Conservation (phyloP, 37 sponge, comb jelly and placozoan genomes). For the Spongilla lacustris region DNA sequence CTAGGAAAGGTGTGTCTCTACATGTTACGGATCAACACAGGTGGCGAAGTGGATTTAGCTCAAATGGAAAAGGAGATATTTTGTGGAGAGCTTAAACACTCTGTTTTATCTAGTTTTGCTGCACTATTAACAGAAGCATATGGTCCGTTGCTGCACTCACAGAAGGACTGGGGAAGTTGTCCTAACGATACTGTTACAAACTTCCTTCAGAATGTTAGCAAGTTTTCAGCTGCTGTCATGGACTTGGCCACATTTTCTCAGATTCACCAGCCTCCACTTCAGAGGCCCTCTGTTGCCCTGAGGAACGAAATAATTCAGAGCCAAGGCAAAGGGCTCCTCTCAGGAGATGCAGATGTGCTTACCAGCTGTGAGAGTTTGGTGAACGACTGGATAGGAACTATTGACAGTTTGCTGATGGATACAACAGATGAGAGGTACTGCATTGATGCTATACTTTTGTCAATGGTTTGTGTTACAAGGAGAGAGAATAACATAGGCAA, state of each 20-base stretch:
- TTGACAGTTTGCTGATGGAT: conserved; percentile 78
- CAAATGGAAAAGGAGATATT: conserved; percentile 77
- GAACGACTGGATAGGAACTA: conserved; percentile 79
- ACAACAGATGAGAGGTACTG: conserved; percentile 91
- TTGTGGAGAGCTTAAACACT: conserved; percentile 86
- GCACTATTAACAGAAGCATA: conserved; percentile 76
- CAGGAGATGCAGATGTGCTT: conserved; percentile 24
- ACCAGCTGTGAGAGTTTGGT: conserved; percentile 78
- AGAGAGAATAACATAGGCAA: no score
- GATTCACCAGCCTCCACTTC: conserved; percentile 27
- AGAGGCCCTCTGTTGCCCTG: conserved; percentile 22
- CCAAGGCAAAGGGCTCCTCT: background rate
- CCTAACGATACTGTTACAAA: conserved; percentile 42
- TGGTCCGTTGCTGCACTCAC: conserved; percentile 66
- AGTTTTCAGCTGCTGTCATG: conserved; percentile 22
- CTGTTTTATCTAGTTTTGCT: conserved; percentile 68
- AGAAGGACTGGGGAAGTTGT: conserved; percentile 82
- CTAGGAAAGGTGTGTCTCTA: conserved; percentile 66
- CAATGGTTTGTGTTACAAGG: no score
- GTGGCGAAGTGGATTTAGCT: conserved; percentile 46
- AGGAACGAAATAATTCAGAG: conserved; percentile 7
- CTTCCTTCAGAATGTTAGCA: conserved; percentile 60
- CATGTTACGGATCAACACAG: conserved; percentile 42
- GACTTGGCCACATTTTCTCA: conserved; percentile 43
- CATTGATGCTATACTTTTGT: no score